These are phyloP conservation scores for Sakesphorus luctuosus DNA, from an alignment of 2,113 vertebrate species.

Conservation along the genomic window DNA sequence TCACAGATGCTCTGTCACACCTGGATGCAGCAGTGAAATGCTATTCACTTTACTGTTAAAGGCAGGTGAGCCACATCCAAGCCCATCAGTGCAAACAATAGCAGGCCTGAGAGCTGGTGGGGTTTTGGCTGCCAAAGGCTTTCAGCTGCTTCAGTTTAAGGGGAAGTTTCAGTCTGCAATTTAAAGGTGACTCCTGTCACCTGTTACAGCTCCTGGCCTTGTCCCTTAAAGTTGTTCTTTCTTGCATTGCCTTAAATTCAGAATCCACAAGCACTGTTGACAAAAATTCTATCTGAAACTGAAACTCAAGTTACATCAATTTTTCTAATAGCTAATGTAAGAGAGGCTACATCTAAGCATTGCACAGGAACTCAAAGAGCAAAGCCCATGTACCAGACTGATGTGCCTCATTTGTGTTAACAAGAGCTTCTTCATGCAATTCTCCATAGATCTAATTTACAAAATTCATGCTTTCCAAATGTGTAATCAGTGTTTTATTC, in stretches of 20 bases:
- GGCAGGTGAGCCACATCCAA: neutral
- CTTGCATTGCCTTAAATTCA: neutral
- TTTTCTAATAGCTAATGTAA: neutral
- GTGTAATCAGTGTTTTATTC: neutral
- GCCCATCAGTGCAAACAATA: neutral
- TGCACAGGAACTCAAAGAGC: neutral
- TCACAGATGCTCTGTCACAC: neutral
- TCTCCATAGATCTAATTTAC: neutral
- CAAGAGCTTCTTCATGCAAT: neutral
- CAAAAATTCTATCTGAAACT: slow-evolving; percentile 9
- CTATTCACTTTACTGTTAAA: neutral
- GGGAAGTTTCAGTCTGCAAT: neutral
- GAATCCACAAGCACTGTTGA: neutral
- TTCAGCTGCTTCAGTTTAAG: neutral
- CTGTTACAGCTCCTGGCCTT: neutral
- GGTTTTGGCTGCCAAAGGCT: neutral
- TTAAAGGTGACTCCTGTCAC: neutral
- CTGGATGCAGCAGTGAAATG: neutral
- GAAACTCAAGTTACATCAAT: neutral
- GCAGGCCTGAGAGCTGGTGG: neutral
- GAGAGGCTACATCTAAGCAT: neutral
- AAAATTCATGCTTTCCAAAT: slow-evolving; percentile 5
- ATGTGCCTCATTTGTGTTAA: neutral
- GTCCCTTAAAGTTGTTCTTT: neutral
- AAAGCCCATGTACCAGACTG: fast-evolving